Base-by-base conservation (phyloP, 2,888 invertebrate species). In the Alloscopus bannaensis region DNA sequence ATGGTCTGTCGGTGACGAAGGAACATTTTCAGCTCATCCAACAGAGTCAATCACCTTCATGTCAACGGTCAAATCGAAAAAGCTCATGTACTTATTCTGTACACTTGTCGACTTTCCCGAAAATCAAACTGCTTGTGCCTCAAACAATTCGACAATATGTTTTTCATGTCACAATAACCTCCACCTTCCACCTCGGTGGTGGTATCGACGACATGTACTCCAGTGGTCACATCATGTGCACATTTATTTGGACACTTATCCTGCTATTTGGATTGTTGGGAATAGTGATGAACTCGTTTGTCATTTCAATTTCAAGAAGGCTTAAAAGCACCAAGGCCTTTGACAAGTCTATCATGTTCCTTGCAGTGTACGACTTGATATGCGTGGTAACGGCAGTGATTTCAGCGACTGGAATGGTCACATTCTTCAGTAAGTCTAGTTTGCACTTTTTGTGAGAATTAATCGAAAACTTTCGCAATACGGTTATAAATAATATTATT, bases 301-400 rank as follows among this genome's bases (percentile, higher is more conserved):
- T 76, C 3, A 76, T 76, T n/a, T 13, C 29, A 13, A 57, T 76
- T 52, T 29, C 69, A 20, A 50, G 26, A 16, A 55, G 59, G 20
- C 47, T 62, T 0, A 22, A 36, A 3, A 6, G 20, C n/a, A 11
- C 28, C 13, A 76, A 76, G 52, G 3, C 62, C 0, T 76, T 76
- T 42, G 76, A 76, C 8, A 4, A 62, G 36, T 40, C 69, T 45
- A 13, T 76, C 24, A 8, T 26, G 11, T n/a, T 11, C 8, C 26
- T 76, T 8, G 76, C 76, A 26, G 24, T 45, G 16, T 68, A 52
- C 28, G 76, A 76, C 26, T 47, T 76, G 4, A 28, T 69, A 3
- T 68, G 68, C 28, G 47, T 68, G 8, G n/a, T 28, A 11, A 69
- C 62, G 68, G 29, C 50, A 1, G 20, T 52, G 18, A 13, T 50